phyloP scores from a whole-genome alignment of 2,113 vertebrate species.

The Paradisaea rubra region DNA sequence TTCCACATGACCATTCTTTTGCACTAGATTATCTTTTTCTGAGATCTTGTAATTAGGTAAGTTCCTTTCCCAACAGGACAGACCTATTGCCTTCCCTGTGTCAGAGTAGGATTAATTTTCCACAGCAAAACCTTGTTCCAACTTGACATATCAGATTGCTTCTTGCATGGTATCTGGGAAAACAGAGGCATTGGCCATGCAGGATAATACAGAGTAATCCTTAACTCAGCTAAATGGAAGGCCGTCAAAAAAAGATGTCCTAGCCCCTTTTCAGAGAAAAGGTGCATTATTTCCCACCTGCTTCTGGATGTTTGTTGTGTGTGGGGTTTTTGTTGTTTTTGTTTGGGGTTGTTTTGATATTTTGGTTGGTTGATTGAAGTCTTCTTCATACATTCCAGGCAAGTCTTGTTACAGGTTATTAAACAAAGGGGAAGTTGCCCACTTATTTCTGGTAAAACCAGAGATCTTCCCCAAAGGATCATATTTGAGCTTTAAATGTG shows the following conservation, averaged over 20 bases:
- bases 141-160: not conserved
- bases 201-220: not conserved
- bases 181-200: not conserved
- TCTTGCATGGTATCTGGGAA: not conserved
- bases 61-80: not conserved
- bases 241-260: not conserved
- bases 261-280: not conserved
- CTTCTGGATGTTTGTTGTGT: not conserved
- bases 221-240: not conserved
- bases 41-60: not conserved
- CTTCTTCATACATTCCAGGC: not conserved
- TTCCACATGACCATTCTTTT: not conserved
- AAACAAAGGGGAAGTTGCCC: not conserved
- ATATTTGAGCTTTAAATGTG: not conserved
- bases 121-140: not conserved
- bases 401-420: not conserved
- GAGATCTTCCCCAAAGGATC: not conserved
- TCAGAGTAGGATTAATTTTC: not conserved
- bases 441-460: not conserved
- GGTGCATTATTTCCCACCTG: not conserved
- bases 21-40: not conserved
- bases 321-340: rapidly evolving
- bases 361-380: not conserved
- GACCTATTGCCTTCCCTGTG: not conserved
- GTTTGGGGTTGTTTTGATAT: not conserved